phyloP scores from a whole-genome alignment of 2,888 invertebrate species.

The Malthinus flaveolus region DNA sequence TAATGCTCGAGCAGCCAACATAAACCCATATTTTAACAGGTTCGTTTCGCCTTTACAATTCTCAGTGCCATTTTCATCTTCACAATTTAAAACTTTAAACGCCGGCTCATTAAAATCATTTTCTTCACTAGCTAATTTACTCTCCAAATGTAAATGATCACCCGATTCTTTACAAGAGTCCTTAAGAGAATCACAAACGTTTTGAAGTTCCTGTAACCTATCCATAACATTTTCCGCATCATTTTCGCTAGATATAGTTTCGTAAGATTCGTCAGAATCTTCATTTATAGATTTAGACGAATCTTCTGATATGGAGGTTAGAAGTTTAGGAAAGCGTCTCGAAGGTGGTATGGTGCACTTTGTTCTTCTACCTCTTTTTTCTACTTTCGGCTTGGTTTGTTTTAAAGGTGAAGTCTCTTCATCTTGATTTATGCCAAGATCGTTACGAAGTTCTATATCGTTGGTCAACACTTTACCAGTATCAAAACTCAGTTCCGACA shows the following conservation, averaged over 20 bases:
- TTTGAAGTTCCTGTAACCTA: background rate
- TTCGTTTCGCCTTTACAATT: background rate
- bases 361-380: background rate
- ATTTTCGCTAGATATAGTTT: background rate
- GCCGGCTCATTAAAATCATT: no score
- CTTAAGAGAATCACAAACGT: background rate
- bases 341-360: background rate
- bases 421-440: no score
- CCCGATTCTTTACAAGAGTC: background rate
- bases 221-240: background rate
- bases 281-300: background rate
- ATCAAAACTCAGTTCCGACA: no score
- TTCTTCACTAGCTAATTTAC: background rate
- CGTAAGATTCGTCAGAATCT: background rate
- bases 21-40: background rate
- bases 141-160: background rate
- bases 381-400: no score
- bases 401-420: no score
- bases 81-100: no score
- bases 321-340: background rate
- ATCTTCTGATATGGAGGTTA: background rate
- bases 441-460: no score
- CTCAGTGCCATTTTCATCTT: background rate
- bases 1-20: background rate
- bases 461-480: no score